phyloP scores from a whole-genome alignment of 2,797 vertebrate species.

The Decapterus maruadsi region DNA sequence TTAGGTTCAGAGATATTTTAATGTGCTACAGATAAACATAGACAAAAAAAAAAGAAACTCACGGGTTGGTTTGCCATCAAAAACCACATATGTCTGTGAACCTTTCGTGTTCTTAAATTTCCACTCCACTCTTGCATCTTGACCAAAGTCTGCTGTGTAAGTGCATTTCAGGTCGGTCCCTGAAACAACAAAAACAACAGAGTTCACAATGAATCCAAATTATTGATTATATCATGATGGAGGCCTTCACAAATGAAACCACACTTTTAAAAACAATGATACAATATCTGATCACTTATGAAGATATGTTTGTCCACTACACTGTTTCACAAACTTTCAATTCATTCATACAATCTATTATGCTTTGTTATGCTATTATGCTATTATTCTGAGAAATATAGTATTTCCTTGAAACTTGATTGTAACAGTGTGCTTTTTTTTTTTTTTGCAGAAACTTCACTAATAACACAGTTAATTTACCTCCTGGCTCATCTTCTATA shows the following conservation, averaged over 20 bases:
- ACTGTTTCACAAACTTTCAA: not conserved
- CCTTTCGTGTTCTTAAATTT: slow-evolving; percentile 82
- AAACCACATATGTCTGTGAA: slow-evolving; percentile 82
- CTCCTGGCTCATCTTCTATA: not conserved
- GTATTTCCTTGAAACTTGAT: too few species aligned
- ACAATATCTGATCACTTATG: not conserved
- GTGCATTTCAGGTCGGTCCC: slow-evolving; percentile 83
- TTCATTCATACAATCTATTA: not conserved
- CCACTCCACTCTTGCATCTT: slow-evolving; percentile 88
- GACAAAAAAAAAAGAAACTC: not conserved
- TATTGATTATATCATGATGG: too few species aligned
- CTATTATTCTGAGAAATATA: too few species aligned
- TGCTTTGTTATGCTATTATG: too few species aligned
- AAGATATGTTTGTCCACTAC: not conserved
- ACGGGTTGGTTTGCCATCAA: slow-evolving; percentile 82
- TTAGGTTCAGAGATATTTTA: not conserved
- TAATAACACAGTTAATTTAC: not conserved
- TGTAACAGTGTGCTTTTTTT: too few species aligned
- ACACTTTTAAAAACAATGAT: not conserved
- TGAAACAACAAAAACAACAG: slow-evolving; percentile 57
- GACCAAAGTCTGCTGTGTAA: slow-evolving; percentile 68
- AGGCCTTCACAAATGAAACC: not conserved
- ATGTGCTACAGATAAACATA: not conserved
- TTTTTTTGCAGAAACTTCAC: not conserved
- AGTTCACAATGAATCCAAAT: slow-evolving; percentile 9